A percentile compares a stretch with the other conserved stretches of the same genome.
These are phyloP conservation scores for Stomorhina lunata DNA, from an alignment of 2,888 invertebrate species.

Conservation along the genomic window DNA sequence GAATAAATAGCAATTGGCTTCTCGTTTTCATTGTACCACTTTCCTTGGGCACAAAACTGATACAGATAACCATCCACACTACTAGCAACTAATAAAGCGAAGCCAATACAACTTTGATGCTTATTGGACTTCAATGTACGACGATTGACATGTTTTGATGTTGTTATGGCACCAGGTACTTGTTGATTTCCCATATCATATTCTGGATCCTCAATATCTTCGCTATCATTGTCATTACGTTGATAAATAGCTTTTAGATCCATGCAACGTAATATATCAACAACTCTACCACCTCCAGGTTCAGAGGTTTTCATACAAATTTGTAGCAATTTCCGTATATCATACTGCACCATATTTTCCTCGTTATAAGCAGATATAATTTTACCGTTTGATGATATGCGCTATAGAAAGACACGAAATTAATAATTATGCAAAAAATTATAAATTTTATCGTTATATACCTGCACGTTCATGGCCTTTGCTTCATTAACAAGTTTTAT, in stretches of 20 bases:
- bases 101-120: constrained; percentile 82
- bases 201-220: constrained; percentile 72
- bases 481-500: constrained; percentile 78
- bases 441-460: too few species aligned
- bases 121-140: constrained; percentile 81
- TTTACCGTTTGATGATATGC: constrained; percentile 71
- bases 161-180: constrained; percentile 74
- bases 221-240: constrained; percentile 69
- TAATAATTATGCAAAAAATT: neutral
- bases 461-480: constrained; percentile 78
- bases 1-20: constrained; percentile 85
- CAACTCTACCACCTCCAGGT: constrained; percentile 73
- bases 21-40: constrained; percentile 80
- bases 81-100: constrained; percentile 76
- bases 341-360: constrained; percentile 76
- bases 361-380: constrained; percentile 68
- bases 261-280: constrained; percentile 78
- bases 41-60: constrained; percentile 82
- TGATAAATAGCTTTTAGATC: constrained; percentile 78
- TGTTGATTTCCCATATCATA: constrained; percentile 77
- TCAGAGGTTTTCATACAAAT: constrained; percentile 78
- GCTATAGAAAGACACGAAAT: constrained; percentile 61
- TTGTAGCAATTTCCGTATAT: constrained; percentile 76
- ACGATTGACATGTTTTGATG: constrained; percentile 73
- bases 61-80: constrained; percentile 87